A percentile compares a stretch with the other conserved stretches of the same genome.
phyloP scores from a whole-genome alignment of 2,888 invertebrate species.

The Lithophane socia region DNA sequence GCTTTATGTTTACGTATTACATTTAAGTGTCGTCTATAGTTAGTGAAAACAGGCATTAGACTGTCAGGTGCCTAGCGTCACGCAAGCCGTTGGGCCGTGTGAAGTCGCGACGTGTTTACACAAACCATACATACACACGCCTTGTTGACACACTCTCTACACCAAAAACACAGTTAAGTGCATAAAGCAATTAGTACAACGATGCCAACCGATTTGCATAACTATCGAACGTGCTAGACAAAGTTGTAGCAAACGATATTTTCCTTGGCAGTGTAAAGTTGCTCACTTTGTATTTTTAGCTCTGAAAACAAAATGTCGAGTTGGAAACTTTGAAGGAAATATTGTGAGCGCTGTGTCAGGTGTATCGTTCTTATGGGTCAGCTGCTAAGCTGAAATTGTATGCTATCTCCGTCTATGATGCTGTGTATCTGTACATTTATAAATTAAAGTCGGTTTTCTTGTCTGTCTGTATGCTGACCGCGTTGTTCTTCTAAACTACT shows the following conservation, averaged over 20 bases:
- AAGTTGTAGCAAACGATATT: slow-evolving; percentile 32
- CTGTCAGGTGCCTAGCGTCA: slow-evolving; percentile 25
- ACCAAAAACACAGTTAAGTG: background rate
- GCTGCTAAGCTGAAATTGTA: background rate
- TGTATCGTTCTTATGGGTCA: slow-evolving; percentile 7
- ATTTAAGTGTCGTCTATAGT: background rate
- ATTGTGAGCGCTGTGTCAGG: slow-evolving; percentile 19
- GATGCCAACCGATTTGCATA: slow-evolving; percentile 24
- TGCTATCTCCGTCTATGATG: background rate
- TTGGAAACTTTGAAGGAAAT: slow-evolving; percentile 32
- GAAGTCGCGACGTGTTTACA: slow-evolving; percentile 7
- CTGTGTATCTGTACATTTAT: background rate
- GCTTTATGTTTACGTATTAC: background rate
- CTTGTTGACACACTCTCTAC: background rate
- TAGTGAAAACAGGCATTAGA: background rate
- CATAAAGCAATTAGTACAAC: slow-evolving; percentile 21
- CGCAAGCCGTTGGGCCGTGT: slow-evolving; percentile 11
- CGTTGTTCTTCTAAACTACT: background rate
- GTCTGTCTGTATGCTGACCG: no score
- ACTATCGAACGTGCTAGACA: slow-evolving; percentile 11
- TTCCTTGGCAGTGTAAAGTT: slow-evolving; percentile 16
- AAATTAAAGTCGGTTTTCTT: background rate
- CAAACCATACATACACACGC: background rate
- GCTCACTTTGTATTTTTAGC: slow-evolving; percentile 7
- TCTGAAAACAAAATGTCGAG: slow-evolving; percentile 9